Evolutionary conservation across 2,797 vertebrate genomes (phyloP).

Genomic region (Lacerta bilineata): DNA sequence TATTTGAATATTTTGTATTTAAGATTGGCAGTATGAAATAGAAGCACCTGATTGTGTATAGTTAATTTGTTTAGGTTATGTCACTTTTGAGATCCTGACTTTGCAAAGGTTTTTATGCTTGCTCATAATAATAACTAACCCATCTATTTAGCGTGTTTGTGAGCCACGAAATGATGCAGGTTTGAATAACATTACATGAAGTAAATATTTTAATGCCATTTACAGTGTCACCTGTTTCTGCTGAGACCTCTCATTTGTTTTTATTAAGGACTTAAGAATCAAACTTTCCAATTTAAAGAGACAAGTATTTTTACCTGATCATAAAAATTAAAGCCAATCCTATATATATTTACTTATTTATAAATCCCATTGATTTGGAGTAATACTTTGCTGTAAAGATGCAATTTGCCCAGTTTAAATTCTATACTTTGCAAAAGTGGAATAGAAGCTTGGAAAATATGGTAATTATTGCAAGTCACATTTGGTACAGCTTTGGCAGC

Average conservation of each 20-base stretch:
- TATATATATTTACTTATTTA: background rate
- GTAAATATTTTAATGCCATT: background rate
- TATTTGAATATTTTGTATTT: background rate
- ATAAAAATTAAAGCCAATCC: background rate
- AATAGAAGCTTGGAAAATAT: conserved; percentile 51
- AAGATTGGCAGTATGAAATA: background rate
- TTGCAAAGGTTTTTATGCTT: conserved; percentile 51
- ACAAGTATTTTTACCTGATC: conserved; percentile 26
- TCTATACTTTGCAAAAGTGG: background rate
- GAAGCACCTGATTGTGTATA: background rate
- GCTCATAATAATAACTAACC: conserved; percentile 31
- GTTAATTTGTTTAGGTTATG: background rate
- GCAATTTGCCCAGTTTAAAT: background rate
- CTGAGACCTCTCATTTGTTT: conserved; percentile 64
- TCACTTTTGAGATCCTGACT: conserved; percentile 29
- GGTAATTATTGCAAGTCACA: background rate
- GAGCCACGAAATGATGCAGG: accelerated
- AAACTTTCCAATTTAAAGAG: conserved; percentile 55
- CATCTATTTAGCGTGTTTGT: background rate
- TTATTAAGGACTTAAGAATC: conserved; percentile 48
- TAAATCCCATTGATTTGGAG: background rate
- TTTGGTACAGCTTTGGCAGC: background rate
- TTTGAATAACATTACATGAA: background rate
- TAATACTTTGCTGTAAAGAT: background rate
- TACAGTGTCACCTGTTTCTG: conserved; percentile 51